A percentile compares a stretch with the other conserved stretches of the same genome.
These are phyloP conservation scores for Oryzias javanicus DNA, from an alignment of 2,113 vertebrate species.

Conservation along the genomic window DNA sequence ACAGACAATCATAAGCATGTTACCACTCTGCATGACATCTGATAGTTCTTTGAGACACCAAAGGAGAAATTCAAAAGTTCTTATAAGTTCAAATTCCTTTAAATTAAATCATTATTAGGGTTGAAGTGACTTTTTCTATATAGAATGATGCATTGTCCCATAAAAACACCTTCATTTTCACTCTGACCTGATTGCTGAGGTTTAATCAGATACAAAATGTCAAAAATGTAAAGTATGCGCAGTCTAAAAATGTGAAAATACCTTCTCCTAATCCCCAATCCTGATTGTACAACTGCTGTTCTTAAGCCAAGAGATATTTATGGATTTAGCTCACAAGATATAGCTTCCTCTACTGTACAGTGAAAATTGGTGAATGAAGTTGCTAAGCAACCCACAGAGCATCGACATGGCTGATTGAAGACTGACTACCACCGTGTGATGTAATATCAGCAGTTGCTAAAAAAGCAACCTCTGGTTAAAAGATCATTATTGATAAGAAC, in stretches of 20 bases:
- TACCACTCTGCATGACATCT: too few species aligned
- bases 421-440: not conserved
- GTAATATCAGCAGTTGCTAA: not conserved
- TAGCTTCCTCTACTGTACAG: not conserved
- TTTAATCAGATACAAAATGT: too few species aligned
- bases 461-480: not conserved
- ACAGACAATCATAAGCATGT: too few species aligned
- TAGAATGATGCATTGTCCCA: too few species aligned
- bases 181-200: too few species aligned
- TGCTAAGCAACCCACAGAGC: constrained; percentile 21
- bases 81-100: too few species aligned
- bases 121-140: too few species aligned
- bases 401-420: constrained; percentile 1
- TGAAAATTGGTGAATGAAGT: constrained; percentile 9
- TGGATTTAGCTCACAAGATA: not conserved
- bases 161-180: too few species aligned
- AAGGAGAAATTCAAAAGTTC: too few species aligned
- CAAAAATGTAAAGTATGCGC: not conserved
- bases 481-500: too few species aligned
- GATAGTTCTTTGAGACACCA: too few species aligned
- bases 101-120: too few species aligned
- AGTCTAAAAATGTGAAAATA: not conserved
- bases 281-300: not conserved
- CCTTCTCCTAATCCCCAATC: not conserved
- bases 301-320: not conserved